Base-by-base conservation (phyloP, 35 echinoderm and acorn worm genomes). In the Apostichopus japonicus region DNA sequence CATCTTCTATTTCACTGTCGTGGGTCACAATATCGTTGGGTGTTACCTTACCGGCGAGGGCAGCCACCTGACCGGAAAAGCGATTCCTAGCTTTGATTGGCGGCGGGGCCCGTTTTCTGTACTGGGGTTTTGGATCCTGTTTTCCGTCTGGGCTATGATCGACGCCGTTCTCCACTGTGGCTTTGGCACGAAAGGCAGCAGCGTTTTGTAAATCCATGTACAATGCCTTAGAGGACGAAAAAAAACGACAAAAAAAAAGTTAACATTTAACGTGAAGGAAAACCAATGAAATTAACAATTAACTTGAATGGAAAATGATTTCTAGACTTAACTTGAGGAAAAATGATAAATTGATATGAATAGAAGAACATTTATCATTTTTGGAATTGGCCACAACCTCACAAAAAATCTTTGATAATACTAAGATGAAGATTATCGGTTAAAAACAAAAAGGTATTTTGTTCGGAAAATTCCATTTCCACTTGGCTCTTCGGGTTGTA, bases 1-100 rank as follows among this genome's bases (percentile, higher is more conserved):
- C 95, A 27, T 96, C 95, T 80, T 96, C 95, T 13, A 96, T 86
- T 76, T 84, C 72, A 53, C 92, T 93, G 62, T 94, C 93, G 57
- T 73, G 91, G 55, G 90, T 92, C 17, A 84, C 79, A 78, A 96
- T 96, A 62, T 96, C 92, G 19, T 87, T 61, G 10, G 84, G 55
- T 17, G 84, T 15, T 2, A 87, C 84, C 17, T 56, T 63, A 16
- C 92, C 92, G 56, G 80, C 90, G 33, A 44, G 33, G n/a, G 62
- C 72, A 54, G 91, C 73, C 13, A 33, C 67, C 15, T 80, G 27
- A 5, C 67, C 87, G 10, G 92, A 88, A n/a, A 92, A 94, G 54
- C 81, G 83, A 65, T 51, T 67, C n/a, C 92, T 77, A 55, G 95
- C 79, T 65, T 72, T 72, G 21, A 92, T 86, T 56, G 95, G 95